These are phyloP conservation scores for Chelon labrosus DNA, from an alignment of 2,797 vertebrate species.

Conservation along the genomic window DNA sequence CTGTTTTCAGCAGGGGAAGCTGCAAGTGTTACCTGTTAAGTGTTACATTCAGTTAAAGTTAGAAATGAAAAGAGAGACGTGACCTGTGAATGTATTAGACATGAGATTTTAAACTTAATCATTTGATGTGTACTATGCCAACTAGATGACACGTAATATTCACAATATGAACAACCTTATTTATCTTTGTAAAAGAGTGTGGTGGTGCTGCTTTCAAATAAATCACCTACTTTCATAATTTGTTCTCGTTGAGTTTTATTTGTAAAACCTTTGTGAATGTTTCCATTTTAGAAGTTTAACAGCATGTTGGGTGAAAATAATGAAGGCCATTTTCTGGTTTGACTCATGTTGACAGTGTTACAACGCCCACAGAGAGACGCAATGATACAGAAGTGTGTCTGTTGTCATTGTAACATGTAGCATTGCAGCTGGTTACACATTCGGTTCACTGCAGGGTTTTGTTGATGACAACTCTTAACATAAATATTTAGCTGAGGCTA, in stretches of 20 bases:
- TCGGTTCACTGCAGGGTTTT: background rate
- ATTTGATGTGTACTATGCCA: background rate
- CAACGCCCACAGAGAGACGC: background rate
- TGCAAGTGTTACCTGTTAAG: background rate
- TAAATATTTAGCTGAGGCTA: background rate
- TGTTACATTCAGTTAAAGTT: background rate
- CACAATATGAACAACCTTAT: slow-evolving; percentile 32
- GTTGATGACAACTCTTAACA: background rate
- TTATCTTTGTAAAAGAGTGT: slow-evolving; percentile 1
- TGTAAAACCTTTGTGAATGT: background rate
- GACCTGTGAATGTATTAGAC: slow-evolving; percentile 10
- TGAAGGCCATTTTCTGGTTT: too few species aligned
- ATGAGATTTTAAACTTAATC: background rate
- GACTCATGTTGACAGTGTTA: too few species aligned
- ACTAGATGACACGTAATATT: background rate
- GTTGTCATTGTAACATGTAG: background rate
- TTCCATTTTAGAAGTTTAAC: too few species aligned
- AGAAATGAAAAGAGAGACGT: background rate
- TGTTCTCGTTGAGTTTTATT: background rate
- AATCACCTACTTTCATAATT: slow-evolving; percentile 27
- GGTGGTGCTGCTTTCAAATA: slow-evolving; percentile 51
- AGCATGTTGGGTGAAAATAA: too few species aligned
- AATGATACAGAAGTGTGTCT: background rate
- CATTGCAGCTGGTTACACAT: background rate
- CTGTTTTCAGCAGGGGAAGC: background rate